Percentiles rank a stretch among this genome's conserved stretches.
phyloP scores from a whole-genome alignment of 2,797 vertebrate species.

The Choloepus didactylus region DNA sequence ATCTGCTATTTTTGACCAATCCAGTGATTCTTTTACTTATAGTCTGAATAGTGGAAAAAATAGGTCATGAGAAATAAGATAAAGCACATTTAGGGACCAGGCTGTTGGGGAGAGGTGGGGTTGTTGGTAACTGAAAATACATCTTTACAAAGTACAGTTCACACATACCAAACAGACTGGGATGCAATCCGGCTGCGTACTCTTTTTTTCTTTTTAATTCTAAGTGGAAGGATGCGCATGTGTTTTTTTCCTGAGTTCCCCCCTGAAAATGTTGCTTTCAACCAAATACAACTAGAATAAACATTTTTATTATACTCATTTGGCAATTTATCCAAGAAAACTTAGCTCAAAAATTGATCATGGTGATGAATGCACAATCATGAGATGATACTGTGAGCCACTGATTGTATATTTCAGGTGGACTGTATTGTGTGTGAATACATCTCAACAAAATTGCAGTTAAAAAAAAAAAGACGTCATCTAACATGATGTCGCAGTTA shows the following conservation, averaged over 20 bases:
- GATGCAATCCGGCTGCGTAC: neutral
- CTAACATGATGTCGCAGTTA: neutral
- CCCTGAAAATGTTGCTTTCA: constrained; percentile 70
- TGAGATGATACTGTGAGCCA: too few relatives aligned
- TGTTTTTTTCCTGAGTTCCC: constrained; percentile 57
- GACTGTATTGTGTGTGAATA: too few relatives aligned
- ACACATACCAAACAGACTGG: neutral
- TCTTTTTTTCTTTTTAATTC: neutral
- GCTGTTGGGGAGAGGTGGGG: neutral
- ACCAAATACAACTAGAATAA: constrained; percentile 64
- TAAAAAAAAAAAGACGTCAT: neutral
- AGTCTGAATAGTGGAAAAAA: neutral
- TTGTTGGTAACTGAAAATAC: neutral
- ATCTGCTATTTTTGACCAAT: neutral
- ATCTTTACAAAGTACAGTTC: neutral
- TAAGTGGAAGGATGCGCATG: constrained; percentile 25
- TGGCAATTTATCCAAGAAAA: constrained; percentile 70
- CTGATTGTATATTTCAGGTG: too few relatives aligned
- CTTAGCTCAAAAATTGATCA: neutral
- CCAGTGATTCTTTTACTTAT: neutral
- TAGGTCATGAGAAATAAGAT: neutral
- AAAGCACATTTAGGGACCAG: neutral
- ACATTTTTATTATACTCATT: constrained; percentile 67
- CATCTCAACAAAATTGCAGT: too few relatives aligned
- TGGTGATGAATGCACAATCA: too few relatives aligned